These are phyloP conservation scores for Drosophila demipolita DNA, from an alignment of 2,888 invertebrate genomes.

Conservation along the genomic window DNA sequence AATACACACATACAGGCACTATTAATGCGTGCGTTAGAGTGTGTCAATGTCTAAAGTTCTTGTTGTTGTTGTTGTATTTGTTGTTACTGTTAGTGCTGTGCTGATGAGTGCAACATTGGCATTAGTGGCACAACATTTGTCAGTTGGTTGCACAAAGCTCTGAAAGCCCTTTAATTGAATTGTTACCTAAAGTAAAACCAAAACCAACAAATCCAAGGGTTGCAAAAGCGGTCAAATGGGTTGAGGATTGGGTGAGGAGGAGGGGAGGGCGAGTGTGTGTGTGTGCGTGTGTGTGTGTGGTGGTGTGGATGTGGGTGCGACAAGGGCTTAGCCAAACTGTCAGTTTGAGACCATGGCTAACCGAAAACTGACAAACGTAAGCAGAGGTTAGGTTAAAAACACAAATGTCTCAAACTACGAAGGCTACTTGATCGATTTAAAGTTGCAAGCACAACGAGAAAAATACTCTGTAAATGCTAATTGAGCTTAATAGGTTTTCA, in stretches of 20 bases:
- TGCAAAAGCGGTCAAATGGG: conserved; percentile 7
- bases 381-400: conserved; percentile 6
- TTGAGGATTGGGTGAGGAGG: no score
- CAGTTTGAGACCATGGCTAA: conserved; percentile 25
- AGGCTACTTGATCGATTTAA: conserved; percentile 2
- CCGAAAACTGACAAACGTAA: conserved; percentile 4
- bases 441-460: neutral
- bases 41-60: conserved; percentile 33
- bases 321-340: conserved; percentile 23
- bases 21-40: conserved; percentile 26
- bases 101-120: conserved; percentile 45
- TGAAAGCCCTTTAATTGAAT: conserved; percentile 40
- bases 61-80: conserved; percentile 5
- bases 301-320: neutral
- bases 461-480: neutral
- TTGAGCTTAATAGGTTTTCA: neutral
- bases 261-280: neutral
- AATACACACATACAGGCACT: conserved; percentile 6
- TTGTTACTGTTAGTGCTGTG: conserved; percentile 17
- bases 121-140: conserved; percentile 45
- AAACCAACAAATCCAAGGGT: conserved; percentile 23
- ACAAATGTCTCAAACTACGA: neutral
- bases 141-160: conserved; percentile 38
- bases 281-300: no score
- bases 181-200: conserved; percentile 34